Base-by-base conservation (phyloP, 2,888 invertebrate species). In the Andrena bicolor region DNA sequence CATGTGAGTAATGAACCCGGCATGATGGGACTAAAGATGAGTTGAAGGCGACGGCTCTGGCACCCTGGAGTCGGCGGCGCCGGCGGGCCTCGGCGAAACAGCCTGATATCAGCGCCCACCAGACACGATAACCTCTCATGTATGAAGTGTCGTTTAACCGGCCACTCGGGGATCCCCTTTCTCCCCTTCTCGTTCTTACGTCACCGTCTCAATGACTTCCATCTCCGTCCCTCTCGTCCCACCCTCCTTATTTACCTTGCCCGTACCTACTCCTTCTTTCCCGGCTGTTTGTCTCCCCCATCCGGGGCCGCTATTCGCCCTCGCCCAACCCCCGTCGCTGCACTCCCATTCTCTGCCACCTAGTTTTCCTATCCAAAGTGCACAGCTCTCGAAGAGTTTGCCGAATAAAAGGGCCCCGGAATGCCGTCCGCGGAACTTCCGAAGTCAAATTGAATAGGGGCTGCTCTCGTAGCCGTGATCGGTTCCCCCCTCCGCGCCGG, bases 51-150 rank as follows among this genome's bases (percentile, higher is more conserved):
- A 73, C 32, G 73, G 49, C 30, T 51, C 32, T 48, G 61, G 32
- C 79, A 66, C 78, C 61, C 69, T 71, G 81, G 77, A 75, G 79
- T 41, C 41, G 16, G 79, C 82, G 81, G 69, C 64, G 73, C 16
- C 20, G 53, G 35, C 53, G 28, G 61, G 71, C 35, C 56, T 60
- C 51, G 79, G 75, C 63, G 78, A 82, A 70, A 74, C 84, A 63
- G 75, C 74, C 80, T 74, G 85, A 81, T 91, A 91, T 91, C 91
- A 90, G 86, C 86, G 82, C 84, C 78, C 82, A 84, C 82, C 91
- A 90, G 89, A 86, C 91, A 88, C 90, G 90, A 91, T 90, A 91
- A 90, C 90, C 89, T 87, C 87, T 88, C 87, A 79, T 85, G 88
- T 87, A 90, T 88, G 86, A 90, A 90, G 89, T 82, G 89, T 90